Evolutionary conservation across 2,888 invertebrate species (phyloP).

Genomic region (Zootermopsis nevadensis): DNA sequence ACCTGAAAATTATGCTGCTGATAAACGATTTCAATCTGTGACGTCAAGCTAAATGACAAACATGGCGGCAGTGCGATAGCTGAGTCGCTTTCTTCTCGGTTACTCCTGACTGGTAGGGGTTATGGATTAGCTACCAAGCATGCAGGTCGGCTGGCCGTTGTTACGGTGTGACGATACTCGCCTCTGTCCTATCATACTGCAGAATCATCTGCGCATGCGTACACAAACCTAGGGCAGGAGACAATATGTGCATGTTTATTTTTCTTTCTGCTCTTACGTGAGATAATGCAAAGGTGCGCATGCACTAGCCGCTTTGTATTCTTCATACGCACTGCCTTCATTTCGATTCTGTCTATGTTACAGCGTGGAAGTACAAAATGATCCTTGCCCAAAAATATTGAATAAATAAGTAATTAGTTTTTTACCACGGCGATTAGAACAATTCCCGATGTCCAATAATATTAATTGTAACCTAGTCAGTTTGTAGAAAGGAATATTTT

Average conservation of each 20-base stretch:
- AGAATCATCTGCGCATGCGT: conserved; percentile 36
- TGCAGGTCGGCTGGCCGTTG: conserved; percentile 9
- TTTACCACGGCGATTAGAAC: too few species aligned
- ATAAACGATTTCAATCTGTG: conserved; percentile 39
- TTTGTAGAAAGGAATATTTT: too few species aligned
- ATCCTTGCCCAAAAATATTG: not conserved
- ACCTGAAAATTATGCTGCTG: not conserved
- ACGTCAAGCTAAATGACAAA: conserved; percentile 39
- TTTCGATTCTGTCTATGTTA: not conserved
- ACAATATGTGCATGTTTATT: not conserved
- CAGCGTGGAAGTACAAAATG: not conserved
- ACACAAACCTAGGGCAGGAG: not conserved
- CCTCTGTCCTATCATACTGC: conserved; percentile 31
- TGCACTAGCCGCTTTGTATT: conserved; percentile 30
- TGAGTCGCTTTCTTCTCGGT: conserved; percentile 33
- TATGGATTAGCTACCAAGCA: conserved; percentile 41
- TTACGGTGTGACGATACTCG: not conserved
- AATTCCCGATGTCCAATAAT: too few species aligned
- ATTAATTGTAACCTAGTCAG: too few species aligned
- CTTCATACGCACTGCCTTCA: not conserved
- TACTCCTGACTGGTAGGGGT: conserved; percentile 36
- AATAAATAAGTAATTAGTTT: too few species aligned
- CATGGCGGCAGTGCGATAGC: conserved; percentile 37
- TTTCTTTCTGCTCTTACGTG: conserved; percentile 21
- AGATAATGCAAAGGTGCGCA: conserved; percentile 20